phyloP scores from a whole-genome alignment of 2,797 vertebrate genomes.

The Lepidocolaptes lacrymiger region DNA sequence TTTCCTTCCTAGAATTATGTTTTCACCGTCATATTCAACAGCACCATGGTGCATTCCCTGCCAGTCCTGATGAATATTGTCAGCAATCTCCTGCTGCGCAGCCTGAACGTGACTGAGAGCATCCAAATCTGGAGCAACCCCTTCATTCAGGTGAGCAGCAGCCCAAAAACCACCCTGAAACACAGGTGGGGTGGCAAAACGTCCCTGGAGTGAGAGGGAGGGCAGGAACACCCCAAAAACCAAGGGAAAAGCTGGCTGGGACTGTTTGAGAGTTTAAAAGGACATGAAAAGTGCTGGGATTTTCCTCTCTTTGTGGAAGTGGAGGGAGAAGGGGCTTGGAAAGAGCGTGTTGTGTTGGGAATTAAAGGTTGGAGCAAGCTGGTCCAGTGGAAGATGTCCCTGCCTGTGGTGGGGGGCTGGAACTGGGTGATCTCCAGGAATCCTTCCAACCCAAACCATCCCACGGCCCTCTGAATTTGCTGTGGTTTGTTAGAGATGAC shows the following conservation, averaged over 20 bases:
- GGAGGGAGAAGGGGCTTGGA: not conserved
- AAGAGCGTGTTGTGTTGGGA: not conserved
- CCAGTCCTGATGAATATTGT: conserved; percentile 90
- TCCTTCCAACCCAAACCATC: not conserved
- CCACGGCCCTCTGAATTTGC: not conserved
- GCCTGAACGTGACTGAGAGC: conserved; percentile 82
- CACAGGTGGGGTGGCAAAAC: fast-evolving
- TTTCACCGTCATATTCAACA: conserved; percentile 88
- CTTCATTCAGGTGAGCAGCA: conserved; percentile 88
- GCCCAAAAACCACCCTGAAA: not conserved
- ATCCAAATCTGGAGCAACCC: conserved; percentile 93
- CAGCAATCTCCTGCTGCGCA: conserved; percentile 89
- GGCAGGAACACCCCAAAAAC: fast-evolving
- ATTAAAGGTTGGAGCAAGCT: not conserved
- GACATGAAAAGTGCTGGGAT: not conserved
- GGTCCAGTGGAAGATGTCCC: not conserved
- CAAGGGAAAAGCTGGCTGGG: not conserved
- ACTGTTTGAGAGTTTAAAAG: not conserved
- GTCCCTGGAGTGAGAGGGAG: not conserved
- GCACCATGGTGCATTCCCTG: conserved; percentile 91
- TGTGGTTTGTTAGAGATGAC: fast-evolving
- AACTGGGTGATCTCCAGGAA: fast-evolving
- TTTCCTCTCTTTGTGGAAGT: not conserved
- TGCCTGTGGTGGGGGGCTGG: not conserved
- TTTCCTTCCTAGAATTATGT: conserved; percentile 80